A percentile compares a stretch with the other conserved stretches of the same genome.
Evolutionary conservation across 2,888 invertebrate species (phyloP).

Genomic region (Epinotia bilunana): DNA sequence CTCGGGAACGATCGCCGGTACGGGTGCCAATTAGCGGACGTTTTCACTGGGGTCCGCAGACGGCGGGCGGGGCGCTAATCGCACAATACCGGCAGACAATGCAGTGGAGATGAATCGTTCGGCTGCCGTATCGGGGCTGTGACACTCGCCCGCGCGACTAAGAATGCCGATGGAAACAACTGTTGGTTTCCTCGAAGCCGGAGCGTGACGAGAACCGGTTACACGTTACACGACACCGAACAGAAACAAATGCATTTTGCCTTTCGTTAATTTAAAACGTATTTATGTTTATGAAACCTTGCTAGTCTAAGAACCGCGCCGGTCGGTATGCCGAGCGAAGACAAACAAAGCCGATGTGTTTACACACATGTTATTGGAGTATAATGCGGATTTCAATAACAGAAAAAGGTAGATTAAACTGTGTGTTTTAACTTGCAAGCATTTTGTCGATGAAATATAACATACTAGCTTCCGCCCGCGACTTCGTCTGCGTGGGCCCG

Average conservation of each 20-base stretch:
- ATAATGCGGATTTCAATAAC: constrained; percentile 44
- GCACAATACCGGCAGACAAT: constrained; percentile 63
- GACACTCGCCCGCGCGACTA: constrained; percentile 66
- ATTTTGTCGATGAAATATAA: constrained; percentile 4
- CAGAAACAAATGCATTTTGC: constrained; percentile 76
- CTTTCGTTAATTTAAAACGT: constrained; percentile 70
- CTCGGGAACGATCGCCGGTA: constrained; percentile 53
- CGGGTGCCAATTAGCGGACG: constrained; percentile 61
- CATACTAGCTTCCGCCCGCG: too few species aligned
- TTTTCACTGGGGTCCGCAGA: too few species aligned
- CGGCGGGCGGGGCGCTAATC: constrained; percentile 50
- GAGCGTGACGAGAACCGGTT: constrained; percentile 78
- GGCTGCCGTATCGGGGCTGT: constrained; percentile 57
- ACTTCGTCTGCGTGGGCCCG: too few species aligned
- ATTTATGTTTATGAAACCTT: constrained; percentile 63
- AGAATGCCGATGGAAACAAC: constrained; percentile 79
- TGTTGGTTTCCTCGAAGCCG: constrained; percentile 78
- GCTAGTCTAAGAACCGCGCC: constrained; percentile 55
- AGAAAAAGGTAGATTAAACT: constrained; percentile 19
- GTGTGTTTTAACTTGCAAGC: neutral
- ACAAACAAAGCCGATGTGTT: constrained; percentile 54
- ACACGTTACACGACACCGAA: constrained; percentile 76
- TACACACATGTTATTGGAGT: constrained; percentile 52
- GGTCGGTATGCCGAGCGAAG: constrained; percentile 52
- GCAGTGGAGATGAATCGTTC: constrained; percentile 60